Evolutionary conservation across 1,140 invertebrate genomes (phyloP), one percentile per base, ranked within the genome.

Genomic region (Apocrypta bakeri): DNA sequence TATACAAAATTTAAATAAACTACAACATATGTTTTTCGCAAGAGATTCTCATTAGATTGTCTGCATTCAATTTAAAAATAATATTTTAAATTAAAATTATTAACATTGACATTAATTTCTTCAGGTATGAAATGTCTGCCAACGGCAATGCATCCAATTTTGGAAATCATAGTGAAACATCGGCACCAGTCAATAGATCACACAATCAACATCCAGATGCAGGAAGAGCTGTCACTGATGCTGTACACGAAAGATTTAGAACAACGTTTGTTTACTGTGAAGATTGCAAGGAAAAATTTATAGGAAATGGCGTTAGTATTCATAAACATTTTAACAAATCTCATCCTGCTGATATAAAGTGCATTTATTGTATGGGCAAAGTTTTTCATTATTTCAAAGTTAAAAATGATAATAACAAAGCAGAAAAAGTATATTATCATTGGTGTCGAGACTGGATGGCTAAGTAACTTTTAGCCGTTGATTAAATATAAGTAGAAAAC

Each of bases 171-270:
- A n/a, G 29, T 61, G 79, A 74, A 76, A 7, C 61, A 63, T 71
- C 42, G 8, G 17, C 12, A n/a, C 24, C 40, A 1, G n/a, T 63
- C 1, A 72, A 12, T 33, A 37, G 61, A 66, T 31, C 71, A 48
- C 33, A 48, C 17, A 48, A 64, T 74, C 6, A 66, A 37, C 14
- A 29, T 1, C 14, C 73, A 42, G 71, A 83, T 80, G 33, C 37
- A 56, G 87, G 63, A 69, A 85, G 85, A 74, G 87, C 82, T 40
- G 90, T 90, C 7, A 90, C 90, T 0, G 91, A 92, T 81, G 87
- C 91, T 8, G 88, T 90, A 1, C 90, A 92, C 76, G 88, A 87
- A 63, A 88, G 90, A 85, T 89, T 92, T 81, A 81, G 83, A 11
- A 48, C 78, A 24, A 77, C 25, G 1, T 68, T 84, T 27, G 76